Base-by-base conservation (phyloP, 2,888 invertebrate genomes). In the Cerceris rybyensis region DNA sequence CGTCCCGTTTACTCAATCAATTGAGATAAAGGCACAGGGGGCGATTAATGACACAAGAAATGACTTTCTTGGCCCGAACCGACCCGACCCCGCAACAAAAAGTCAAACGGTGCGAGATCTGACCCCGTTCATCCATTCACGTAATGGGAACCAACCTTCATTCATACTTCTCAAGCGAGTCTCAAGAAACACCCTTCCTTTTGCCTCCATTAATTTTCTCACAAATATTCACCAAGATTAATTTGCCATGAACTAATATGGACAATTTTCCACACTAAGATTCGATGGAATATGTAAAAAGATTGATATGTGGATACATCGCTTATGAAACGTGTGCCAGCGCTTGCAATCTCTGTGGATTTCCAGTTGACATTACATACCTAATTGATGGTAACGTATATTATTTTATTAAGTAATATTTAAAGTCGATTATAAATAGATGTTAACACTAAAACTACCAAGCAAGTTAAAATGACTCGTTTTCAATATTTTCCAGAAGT, bases 101-200 rank as follows among this genome's bases (percentile, higher is more conserved):
- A 77, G 82, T 77, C 82, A 85, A 81, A 63, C 66, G 64, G 46
- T 64, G 69, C 72, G 58, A 82, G 78, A 80, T 82, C 73, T 78
- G 83, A 87, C 85, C 84, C 71, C 78, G 70, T 75, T 71, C 49
- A 77, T 78, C 79, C 83, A 81, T 82, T 74, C 81, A 64, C 80
- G 61, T 85, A 87, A 85, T 86, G 85, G 81, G 86, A 87, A 85
- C 83, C 77, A 75, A 68, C 59, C 54, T 75, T 74, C 86, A 83
- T 84, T 84, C 84, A 79, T 81, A 76, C 75, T 86, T 85, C 84
- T 85, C 87, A 84, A 77, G 72, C 63, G 43, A 58, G 39, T 58
- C 63, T 28, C 28, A 28, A 16, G 41, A 73, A 68, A 65, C 70
- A 64, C 57, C 58, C 68, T 67, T 50, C 50, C 14, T 46, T 54